These are phyloP conservation scores for Anthopleura sola DNA, from an alignment of 64 coral and sea anemone species.

Conservation along the genomic window DNA sequence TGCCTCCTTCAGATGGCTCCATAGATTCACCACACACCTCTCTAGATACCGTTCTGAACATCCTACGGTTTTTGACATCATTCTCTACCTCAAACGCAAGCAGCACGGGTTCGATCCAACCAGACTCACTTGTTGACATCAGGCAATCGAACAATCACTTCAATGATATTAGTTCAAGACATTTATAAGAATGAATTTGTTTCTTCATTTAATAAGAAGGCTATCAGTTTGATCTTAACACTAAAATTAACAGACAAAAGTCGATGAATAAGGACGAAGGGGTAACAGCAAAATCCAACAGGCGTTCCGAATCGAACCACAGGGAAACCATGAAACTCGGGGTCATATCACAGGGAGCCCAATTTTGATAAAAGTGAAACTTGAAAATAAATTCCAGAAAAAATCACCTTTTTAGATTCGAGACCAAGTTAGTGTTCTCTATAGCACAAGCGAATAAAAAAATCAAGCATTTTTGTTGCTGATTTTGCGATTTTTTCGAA, in stretches of 20 bases:
- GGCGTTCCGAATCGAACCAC: neutral
- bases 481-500: too few relatives aligned
- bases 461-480: too few relatives aligned
- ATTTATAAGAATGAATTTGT: neutral
- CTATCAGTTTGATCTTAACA: neutral
- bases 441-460: too few relatives aligned
- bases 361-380: neutral
- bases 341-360: neutral
- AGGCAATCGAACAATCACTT: neutral
- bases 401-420: too few relatives aligned
- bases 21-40: conserved; percentile 82
- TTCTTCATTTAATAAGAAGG: neutral
- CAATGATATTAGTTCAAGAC: neutral
- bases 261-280: too few relatives aligned
- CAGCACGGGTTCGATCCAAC: conserved; percentile 65
- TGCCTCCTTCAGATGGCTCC: conserved; percentile 62
- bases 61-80: conserved; percentile 49
- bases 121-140: conserved; percentile 15
- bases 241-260: neutral
- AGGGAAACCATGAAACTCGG: neutral
- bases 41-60: conserved; percentile 66
- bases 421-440: too few relatives aligned
- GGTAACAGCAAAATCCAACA: neutral
- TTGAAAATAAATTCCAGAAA: neutral
- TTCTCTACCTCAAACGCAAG: conserved; percentile 47